These are phyloP conservation scores for Scopus umbretta DNA, from an alignment of 2,113 vertebrate species.

Conservation along the genomic window DNA sequence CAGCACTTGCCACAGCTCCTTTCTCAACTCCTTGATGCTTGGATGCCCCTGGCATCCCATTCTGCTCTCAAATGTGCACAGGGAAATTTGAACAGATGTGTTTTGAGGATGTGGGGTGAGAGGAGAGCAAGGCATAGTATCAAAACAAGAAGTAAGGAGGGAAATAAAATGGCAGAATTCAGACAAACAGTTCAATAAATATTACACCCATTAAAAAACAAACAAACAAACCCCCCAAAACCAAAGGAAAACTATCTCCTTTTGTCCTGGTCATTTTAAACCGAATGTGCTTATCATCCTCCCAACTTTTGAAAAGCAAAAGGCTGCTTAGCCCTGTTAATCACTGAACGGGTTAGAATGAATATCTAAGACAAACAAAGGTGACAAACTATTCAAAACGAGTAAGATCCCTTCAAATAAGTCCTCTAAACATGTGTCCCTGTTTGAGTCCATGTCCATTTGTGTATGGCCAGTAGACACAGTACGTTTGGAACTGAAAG, in stretches of 20 bases:
- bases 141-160: neutral
- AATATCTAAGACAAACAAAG: neutral
- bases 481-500: neutral
- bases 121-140: neutral
- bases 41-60: neutral
- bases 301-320: constrained; percentile 12
- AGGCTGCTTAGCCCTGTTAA: neutral
- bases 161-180: neutral
- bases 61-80: neutral
- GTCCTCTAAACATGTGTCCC: neutral
- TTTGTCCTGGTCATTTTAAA: neutral
- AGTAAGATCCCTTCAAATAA: neutral
- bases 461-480: neutral
- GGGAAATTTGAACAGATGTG: neutral
- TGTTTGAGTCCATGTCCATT: neutral
- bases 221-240: neutral
- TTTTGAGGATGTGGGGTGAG: neutral
- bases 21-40: neutral
- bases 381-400: neutral
- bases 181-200: neutral
- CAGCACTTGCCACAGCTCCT: neutral
- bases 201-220: neutral
- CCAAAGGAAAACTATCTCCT: neutral
- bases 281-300: neutral
- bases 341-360: neutral